Base-by-base conservation (phyloP, 2,113 vertebrate genomes). In the Boleophthalmus pectinirostris region DNA sequence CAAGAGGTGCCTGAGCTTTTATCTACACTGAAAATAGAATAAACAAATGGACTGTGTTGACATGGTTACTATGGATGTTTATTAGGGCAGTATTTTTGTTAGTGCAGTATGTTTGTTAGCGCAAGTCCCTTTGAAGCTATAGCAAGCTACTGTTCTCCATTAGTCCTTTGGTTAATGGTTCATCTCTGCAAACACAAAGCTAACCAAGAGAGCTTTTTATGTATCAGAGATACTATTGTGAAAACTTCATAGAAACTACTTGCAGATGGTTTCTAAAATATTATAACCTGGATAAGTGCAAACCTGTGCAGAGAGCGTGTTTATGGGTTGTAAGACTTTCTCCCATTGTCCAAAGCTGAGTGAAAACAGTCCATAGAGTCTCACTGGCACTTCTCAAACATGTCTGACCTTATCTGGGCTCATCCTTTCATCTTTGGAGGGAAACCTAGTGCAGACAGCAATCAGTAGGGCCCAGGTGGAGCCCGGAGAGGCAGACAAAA, bases 361-460 rank as follows among this genome's bases (percentile, higher is more conserved):
- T 57, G 65, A 74, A 79, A 75, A 56, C 85, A 83, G 77, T 58
- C 73, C 66, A 72, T 67, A 57, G 20, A 51, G 71, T 61, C 57
- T 81, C 54, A 72, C 73, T 45, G 29, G 73, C 77, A 69, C 73
- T 69, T 88, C 79, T 86, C 80, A 85, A 76, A 74, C 74, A 83
- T 82, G 78, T 86, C 77, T 83, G 85, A 88, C 82, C 82, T 74
- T 64, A 64, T 64, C 61, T 38, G 9, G 0, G 80, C 75, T 82
- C 85, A 86, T 83, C 70, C 72, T 81, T 72, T 83, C 83, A 82
- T 82, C 78, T 85, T 70, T 79, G 69, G 78, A 77, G 80, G 75
- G 68, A 78, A 86, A 86, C 82, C 65, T 85, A 76, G 66, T 63
- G 66, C 64, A 83, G 78, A 83, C 67, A 23, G 65, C 66, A 66